Conservation (phyloP, 2,113 vertebrate genomes). For the Psammodynastes pulverulentus region DNA sequence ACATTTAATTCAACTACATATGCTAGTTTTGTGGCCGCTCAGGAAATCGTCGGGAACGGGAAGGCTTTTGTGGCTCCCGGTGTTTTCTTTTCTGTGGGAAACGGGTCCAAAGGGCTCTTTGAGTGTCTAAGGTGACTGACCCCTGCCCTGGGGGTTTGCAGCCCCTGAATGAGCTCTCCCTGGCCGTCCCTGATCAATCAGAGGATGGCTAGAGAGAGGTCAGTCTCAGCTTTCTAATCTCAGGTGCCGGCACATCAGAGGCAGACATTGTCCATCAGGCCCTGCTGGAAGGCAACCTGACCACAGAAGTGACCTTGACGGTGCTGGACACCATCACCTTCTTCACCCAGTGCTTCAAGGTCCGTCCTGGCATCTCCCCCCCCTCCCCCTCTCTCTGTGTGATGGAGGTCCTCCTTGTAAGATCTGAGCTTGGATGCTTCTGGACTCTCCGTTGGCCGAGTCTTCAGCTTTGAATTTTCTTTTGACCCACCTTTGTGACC, state of each 20-base stretch:
- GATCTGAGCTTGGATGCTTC: background rate
- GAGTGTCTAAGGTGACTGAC: too few species aligned
- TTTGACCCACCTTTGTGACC: background rate
- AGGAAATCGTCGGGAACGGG: too few species aligned
- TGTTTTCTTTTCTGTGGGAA: too few species aligned
- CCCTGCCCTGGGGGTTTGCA: background rate
- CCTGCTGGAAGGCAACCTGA: conserved; percentile 88
- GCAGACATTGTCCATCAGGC: conserved; percentile 91
- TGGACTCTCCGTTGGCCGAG: background rate
- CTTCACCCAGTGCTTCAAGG: conserved; percentile 93
- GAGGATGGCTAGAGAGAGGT: too few species aligned
- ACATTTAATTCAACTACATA: too few species aligned
- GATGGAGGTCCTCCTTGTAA: background rate
- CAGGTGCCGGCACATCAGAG: conserved; percentile 83
- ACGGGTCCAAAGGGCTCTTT: too few species aligned
- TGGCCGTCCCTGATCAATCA: background rate
- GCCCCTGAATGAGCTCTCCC: background rate
- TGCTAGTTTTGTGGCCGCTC: too few species aligned
- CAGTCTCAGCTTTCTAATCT: background rate
- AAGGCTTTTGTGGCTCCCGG: too few species aligned
- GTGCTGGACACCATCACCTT: conserved; percentile 88
- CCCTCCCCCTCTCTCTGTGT: too few species aligned
- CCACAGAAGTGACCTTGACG: conserved; percentile 86
- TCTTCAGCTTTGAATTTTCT: background rate
- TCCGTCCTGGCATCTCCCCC: conserved; percentile 52